A percentile compares a stretch with the other conserved stretches of the same genome.
These are phyloP conservation scores for Agonum fuliginosum DNA, from an alignment of 2,888 invertebrate genomes.

Conservation along the genomic window DNA sequence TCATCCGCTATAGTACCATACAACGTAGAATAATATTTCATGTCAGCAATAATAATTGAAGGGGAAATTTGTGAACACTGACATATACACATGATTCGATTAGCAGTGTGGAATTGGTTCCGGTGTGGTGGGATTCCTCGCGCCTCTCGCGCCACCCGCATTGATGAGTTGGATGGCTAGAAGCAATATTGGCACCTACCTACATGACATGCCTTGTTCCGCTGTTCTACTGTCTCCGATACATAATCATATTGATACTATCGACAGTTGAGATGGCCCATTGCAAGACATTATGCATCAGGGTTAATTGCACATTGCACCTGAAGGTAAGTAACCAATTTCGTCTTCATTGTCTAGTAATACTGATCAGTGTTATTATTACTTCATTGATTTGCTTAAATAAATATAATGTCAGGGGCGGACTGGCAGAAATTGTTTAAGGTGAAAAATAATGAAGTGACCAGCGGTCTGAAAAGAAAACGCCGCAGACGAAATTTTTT, in stretches of 20 bases:
- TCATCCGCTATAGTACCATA: too few relatives aligned
- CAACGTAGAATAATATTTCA: conserved; percentile 48
- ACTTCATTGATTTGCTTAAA: too few relatives aligned
- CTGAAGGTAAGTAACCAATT: background rate
- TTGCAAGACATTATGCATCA: background rate
- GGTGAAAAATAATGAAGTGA: too few relatives aligned
- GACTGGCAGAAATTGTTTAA: too few relatives aligned
- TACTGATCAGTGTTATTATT: too few relatives aligned
- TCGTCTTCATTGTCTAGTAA: background rate
- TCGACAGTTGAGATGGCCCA: background rate
- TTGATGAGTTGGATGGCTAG: background rate
- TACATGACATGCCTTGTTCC: background rate
- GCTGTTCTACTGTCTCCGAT: background rate
- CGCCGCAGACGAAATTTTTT: too few relatives aligned
- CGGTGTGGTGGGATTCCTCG: too few relatives aligned
- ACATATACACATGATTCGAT: conserved; percentile 54
- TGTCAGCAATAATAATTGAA: conserved; percentile 50
- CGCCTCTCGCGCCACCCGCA: background rate
- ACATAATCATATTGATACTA: background rate
- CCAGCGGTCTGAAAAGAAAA: too few relatives aligned
- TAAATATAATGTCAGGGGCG: too few relatives aligned
- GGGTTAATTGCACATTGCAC: background rate
- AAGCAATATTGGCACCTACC: background rate
- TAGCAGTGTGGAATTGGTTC: conserved; percentile 47
- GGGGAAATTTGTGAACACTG: conserved; percentile 54